phyloP scores from a whole-genome alignment of 1,140 invertebrate species.

The Acyrthosiphon pisum region DNA sequence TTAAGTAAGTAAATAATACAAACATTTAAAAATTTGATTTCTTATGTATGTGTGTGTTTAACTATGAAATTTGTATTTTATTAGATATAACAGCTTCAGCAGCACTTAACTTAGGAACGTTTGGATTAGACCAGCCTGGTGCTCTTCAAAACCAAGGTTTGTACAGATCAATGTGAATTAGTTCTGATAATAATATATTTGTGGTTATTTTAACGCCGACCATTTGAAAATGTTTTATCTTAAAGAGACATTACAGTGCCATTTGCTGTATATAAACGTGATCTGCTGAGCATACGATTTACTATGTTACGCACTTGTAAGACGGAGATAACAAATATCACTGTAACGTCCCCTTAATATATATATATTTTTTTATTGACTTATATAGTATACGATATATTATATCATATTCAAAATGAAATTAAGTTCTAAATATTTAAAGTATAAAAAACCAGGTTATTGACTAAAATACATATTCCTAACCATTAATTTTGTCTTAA shows the following conservation, averaged over 20 bases:
- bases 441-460: background rate
- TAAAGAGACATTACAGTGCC: background rate
- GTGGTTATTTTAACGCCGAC: background rate
- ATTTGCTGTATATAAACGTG: too few relatives aligned
- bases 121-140: constrained; percentile 48
- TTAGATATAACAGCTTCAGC: constrained; percentile 52
- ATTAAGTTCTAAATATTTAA: background rate
- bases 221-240: background rate
- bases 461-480: too few relatives aligned
- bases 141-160: background rate
- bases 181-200: background rate
- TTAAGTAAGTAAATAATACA: constrained; percentile 32
- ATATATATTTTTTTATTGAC: too few relatives aligned
- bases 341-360: too few relatives aligned
- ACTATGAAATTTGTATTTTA: background rate
- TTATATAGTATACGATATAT: too few relatives aligned
- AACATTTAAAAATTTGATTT: background rate
- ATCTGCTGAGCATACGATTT: too few relatives aligned
- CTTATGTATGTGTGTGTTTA: background rate
- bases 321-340: too few relatives aligned
- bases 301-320: too few relatives aligned
- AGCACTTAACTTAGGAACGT: constrained; percentile 48
- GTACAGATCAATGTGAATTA: background rate
- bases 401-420: too few relatives aligned
- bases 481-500: background rate